Base-by-base conservation (phyloP, 1,140 invertebrate species). In the Aleiodes sp. region DNA sequence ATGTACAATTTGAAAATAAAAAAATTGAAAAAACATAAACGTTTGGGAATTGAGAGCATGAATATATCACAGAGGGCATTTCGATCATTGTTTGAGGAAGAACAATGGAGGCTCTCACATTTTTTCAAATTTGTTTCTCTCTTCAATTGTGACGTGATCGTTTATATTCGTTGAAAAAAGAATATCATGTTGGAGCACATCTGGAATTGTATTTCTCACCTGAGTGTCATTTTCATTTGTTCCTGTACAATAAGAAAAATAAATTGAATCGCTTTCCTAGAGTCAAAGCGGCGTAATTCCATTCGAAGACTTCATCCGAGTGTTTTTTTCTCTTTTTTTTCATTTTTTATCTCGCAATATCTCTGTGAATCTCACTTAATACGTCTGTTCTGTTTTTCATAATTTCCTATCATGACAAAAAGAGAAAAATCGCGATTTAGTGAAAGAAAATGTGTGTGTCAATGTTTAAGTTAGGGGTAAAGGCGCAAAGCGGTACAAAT, bases 131-230 rank as follows among this genome's bases (percentile, higher is more conserved):
- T 82, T 84, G 82, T 83, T 77, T 73, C 74, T 64, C 63, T 61
- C 65, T 73, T 76, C 71, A 61, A 78, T 76, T 74, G 75, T 79
- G 79, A 80, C 75, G 72, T 71, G 73, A 78, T 77, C 77, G 76
- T 82, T 82, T 81, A 79, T 80, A 82, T 77, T 76, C 77, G 63
- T 46, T 46, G 69, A 83, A 80, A 81, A 79, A 76, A 81, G 80
- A 75, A 80, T 71, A 72, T 26, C 70, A 57, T 78, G 56, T n/a
- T n/a, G 70, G 64, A 62, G 67, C 68, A 57, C 69, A 74, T 74
- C 62, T 75, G 39, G n/a, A 61, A 70, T 70, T 57, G 67, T 66
- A 71, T 61, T 77, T 74, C 76, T 78, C 65, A 63, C 16, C 24
- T 29, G 26, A 33, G 59, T 35, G 43, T 16, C 19, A 6, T 41